Evolutionary conservation across 2,888 invertebrate genomes (phyloP).

Genomic region (Zaprionus lineosus): DNA sequence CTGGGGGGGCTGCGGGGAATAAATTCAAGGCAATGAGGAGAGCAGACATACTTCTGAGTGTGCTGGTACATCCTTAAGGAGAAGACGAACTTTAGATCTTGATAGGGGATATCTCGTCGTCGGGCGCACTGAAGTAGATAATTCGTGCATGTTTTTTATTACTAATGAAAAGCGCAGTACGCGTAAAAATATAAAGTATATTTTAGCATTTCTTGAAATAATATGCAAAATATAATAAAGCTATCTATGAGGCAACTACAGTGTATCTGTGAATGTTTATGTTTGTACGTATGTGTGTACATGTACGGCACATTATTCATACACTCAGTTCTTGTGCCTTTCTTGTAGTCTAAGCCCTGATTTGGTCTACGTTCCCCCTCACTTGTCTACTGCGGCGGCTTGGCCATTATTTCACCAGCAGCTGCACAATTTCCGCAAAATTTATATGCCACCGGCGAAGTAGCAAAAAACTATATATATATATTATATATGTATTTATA

Average conservation of each 20-base stretch:
- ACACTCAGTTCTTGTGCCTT: slow-evolving; percentile 49
- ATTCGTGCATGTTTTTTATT: no score
- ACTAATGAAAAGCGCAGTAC: slow-evolving; percentile 47
- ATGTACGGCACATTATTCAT: slow-evolving; percentile 56
- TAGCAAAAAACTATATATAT: no score
- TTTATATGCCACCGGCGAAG: slow-evolving; percentile 57
- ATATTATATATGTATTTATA: no score
- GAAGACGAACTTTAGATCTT: no score
- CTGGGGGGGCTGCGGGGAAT: no score
- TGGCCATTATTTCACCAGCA: slow-evolving; percentile 50
- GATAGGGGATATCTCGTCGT: no score
- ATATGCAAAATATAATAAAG: slow-evolving; percentile 33
- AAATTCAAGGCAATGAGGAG: no score
- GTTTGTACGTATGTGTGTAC: no score
- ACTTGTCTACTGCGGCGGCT: slow-evolving; percentile 19
- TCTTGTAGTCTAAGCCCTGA: slow-evolving; percentile 42
- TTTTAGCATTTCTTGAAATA: slow-evolving; percentile 17
- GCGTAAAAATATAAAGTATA: slow-evolving; percentile 32
- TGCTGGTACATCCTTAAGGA: no score
- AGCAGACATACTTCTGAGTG: no score
- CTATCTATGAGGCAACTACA: slow-evolving; percentile 24
- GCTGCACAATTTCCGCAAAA: slow-evolving; percentile 65
- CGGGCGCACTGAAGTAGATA: no score
- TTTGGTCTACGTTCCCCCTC: slow-evolving; percentile 37
- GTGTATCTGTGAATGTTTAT: no score